These are phyloP conservation scores for Timema podura DNA, from an alignment of 2,888 invertebrate species.

Conservation along the genomic window DNA sequence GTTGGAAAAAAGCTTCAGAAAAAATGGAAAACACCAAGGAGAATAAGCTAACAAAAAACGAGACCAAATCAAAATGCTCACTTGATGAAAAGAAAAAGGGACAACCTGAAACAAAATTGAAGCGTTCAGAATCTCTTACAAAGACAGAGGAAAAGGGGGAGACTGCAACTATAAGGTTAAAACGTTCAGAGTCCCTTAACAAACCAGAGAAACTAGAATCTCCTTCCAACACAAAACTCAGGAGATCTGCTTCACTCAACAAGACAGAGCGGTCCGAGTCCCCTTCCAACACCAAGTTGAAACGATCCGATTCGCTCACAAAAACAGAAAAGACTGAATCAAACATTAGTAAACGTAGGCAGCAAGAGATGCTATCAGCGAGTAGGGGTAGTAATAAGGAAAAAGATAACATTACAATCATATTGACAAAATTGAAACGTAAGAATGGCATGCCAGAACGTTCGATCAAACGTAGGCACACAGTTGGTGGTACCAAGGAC, in stretches of 20 bases:
- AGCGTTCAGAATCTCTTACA: conserved; percentile 35
- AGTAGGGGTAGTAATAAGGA: conserved; percentile 36
- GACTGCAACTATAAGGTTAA: conserved; percentile 48
- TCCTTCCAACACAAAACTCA: conserved; percentile 40
- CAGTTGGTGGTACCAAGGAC: conserved; percentile 91
- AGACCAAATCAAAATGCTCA: neutral
- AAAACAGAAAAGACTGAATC: conserved; percentile 75
- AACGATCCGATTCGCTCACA: conserved; percentile 60
- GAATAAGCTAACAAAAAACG: neutral
- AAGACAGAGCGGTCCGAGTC: conserved; percentile 46
- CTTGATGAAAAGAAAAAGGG: neutral
- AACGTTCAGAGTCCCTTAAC: conserved; percentile 60
- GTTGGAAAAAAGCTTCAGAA: too few relatives aligned
- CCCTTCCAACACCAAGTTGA: conserved; percentile 47
- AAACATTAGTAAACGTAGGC: conserved; percentile 68
- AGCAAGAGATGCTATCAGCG: conserved; percentile 40
- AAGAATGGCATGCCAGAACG: conserved; percentile 76
- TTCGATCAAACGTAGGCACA: conserved; percentile 84
- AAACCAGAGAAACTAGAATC: conserved; percentile 46
- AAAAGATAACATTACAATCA: conserved; percentile 46
- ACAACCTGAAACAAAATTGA: conserved; percentile 33
- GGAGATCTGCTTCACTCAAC: conserved; percentile 59
- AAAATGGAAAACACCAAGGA: too few relatives aligned
- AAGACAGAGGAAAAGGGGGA: conserved; percentile 49
- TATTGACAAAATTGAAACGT: conserved; percentile 54